phyloP scores from a whole-genome alignment of 2,888 invertebrate species.

The Oxystoma pomonae region DNA sequence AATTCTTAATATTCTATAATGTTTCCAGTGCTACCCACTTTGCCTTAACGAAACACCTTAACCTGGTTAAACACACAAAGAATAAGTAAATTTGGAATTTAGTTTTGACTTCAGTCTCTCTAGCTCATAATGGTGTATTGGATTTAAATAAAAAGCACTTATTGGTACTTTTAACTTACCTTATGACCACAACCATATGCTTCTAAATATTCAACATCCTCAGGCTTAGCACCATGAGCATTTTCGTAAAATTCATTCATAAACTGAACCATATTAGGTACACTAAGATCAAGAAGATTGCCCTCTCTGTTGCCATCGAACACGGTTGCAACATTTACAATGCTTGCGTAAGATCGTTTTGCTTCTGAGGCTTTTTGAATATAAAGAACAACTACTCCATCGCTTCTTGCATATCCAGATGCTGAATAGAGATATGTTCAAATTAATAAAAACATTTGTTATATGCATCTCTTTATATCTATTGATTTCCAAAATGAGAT shows the following conservation, averaged over 20 bases:
- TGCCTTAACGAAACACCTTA: no score
- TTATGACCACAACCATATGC: constrained; percentile 44
- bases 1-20: no score
- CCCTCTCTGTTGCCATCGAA: constrained; percentile 54
- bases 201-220: constrained; percentile 44
- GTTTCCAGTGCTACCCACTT: no score
- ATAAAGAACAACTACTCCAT: constrained; percentile 69
- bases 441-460: no score
- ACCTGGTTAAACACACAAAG: no score
- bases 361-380: constrained; percentile 64
- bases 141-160: constrained; percentile 2
- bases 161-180: constrained; percentile 41
- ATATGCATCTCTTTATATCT: no score
- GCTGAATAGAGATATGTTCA: constrained; percentile 54
- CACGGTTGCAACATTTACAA: constrained; percentile 54
- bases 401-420: constrained; percentile 80
- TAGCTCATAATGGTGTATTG: not conserved
- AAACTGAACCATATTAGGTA: constrained; percentile 47
- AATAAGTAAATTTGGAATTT: no score
- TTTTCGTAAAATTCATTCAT: constrained; percentile 55
- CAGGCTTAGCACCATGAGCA: constrained; percentile 43
- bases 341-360: constrained; percentile 51
- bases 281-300: constrained; percentile 38
- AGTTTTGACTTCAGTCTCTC: not conserved
- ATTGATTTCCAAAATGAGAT: no score